A percentile compares a stretch with the other conserved stretches of the same genome.
Evolutionary conservation across 2,113 vertebrate species (phyloP).

Genomic region (Collichthys lucidus): DNA sequence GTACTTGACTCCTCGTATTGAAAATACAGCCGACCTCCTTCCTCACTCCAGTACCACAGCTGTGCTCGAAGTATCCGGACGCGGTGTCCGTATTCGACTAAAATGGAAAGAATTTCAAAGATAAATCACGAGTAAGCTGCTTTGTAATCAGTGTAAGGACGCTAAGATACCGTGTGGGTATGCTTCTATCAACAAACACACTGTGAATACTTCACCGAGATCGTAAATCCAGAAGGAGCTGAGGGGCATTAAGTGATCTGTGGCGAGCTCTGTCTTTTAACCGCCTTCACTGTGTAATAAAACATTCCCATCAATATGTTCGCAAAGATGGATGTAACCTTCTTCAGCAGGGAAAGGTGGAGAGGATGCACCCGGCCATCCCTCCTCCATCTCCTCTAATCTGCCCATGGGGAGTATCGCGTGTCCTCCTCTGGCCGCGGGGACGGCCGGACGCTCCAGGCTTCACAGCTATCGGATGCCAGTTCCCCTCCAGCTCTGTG

Average conservation of each 20-base stretch:
- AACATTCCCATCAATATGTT: constrained; percentile 38
- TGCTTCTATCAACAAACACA: background rate
- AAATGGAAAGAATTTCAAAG: background rate
- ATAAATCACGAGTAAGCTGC: background rate
- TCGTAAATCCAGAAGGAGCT: constrained; percentile 1
- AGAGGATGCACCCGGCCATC: background rate
- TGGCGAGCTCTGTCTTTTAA: background rate
- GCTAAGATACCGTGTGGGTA: background rate
- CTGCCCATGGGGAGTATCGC: constrained; percentile 25
- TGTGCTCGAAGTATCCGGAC: background rate
- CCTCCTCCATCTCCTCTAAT: background rate
- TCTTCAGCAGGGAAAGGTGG: background rate
- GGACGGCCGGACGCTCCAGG: background rate
- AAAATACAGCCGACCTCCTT: background rate
- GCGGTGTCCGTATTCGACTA: background rate
- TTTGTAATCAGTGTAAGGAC: background rate
- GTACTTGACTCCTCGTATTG: constrained; percentile 3
- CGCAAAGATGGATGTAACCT: constrained; percentile 29
- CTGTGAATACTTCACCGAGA: constrained; percentile 7
- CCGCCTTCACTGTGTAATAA: constrained; percentile 26
- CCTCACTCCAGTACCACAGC: background rate
- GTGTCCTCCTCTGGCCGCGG: constrained; percentile 8
- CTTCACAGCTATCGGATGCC: background rate
- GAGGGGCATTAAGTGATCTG: background rate
- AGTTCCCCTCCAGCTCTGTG: background rate